Conservation (phyloP, 1,140 invertebrate species). For the Nephila pilipes region DNA sequence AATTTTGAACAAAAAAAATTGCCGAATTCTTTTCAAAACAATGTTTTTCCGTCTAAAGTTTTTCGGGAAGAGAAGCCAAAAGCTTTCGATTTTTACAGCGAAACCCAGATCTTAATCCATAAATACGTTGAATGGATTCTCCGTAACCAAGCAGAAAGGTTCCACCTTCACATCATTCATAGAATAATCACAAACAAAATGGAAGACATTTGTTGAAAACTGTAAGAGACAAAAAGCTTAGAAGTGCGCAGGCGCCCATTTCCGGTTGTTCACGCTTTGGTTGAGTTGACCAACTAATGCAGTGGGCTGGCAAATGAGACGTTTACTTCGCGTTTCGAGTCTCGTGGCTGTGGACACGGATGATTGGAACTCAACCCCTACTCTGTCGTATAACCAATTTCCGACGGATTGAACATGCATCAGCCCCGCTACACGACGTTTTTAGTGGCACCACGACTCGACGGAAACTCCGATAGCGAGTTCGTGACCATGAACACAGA, state of each 20-base stretch:
- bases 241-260: neutral
- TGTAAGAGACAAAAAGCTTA: neutral
- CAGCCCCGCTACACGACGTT: too few relatives aligned
- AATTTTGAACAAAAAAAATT: neutral
- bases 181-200: neutral
- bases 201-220: neutral
- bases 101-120: neutral
- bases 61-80: neutral
- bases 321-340: neutral
- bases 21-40: neutral
- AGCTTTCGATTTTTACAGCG: neutral
- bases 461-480: too few relatives aligned
- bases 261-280: constrained; percentile 53
- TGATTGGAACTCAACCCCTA: neutral
- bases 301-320: constrained; percentile 6
- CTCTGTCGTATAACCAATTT: too few relatives aligned
- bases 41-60: too few relatives aligned
- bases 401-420: too few relatives aligned
- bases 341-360: neutral
- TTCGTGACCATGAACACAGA: too few relatives aligned
- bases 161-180: neutral
- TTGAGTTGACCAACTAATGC: constrained; percentile 30
- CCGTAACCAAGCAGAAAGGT: neutral
- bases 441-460: too few relatives aligned
- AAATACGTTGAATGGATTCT: neutral